Conservation (phyloP, 2,113 vertebrate species). For the Mastomys natalensis region DNA sequence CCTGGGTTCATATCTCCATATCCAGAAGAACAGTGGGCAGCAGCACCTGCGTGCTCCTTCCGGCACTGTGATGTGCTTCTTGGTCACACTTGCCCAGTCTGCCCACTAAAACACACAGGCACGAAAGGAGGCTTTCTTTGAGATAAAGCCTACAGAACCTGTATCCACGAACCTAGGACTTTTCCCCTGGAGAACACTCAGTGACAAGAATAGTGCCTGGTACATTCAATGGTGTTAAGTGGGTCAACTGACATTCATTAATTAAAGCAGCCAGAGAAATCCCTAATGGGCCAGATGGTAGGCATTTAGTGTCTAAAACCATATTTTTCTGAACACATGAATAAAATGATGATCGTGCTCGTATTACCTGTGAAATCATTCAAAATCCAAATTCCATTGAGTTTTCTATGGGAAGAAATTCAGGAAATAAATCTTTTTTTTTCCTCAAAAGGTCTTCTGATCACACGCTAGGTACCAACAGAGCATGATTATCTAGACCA, state of each 20-base stretch:
- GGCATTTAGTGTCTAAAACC: not conserved
- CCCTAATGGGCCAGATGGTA: slow-evolving; percentile 12
- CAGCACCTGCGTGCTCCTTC: not conserved
- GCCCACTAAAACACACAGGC: not conserved
- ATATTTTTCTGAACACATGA: not conserved
- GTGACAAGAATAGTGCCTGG: not conserved
- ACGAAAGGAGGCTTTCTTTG: not conserved
- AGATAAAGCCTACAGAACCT: not conserved
- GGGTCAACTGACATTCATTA: not conserved
- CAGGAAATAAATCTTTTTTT: not conserved
- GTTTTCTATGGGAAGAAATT: not conserved
- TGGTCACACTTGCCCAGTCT: not conserved
- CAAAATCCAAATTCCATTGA: slow-evolving; percentile 48
- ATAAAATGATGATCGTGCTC: not conserved
- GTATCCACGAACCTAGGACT: not conserved
- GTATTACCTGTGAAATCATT: slow-evolving; percentile 17
- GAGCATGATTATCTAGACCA: not conserved
- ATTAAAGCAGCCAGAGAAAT: slow-evolving; percentile 1
- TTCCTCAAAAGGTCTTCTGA: slow-evolving; percentile 17
- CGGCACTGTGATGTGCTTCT: not conserved
- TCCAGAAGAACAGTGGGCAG: not conserved
- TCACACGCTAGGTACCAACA: not conserved
- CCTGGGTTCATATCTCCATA: not conserved
- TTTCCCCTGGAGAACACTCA: not conserved
- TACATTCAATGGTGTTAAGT: not conserved